Percentiles rank a stretch among this genome's conserved stretches.
phyloP scores from a whole-genome alignment of 1,140 invertebrate genomes.

The Nixonia krombeini region DNA sequence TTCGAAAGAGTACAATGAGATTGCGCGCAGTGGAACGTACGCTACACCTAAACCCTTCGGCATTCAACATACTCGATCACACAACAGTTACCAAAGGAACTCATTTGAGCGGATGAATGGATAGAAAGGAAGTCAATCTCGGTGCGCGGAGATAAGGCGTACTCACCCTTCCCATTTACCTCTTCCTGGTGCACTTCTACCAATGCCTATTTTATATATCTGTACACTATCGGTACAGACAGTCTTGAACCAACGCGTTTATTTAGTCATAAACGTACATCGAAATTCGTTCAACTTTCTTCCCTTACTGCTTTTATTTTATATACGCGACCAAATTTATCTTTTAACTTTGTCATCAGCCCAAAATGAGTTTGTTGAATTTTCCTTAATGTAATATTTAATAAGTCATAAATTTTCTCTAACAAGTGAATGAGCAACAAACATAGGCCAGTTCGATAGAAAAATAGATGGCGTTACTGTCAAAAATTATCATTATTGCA shows the following conservation, averaged over 20 bases:
- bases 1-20: constrained; percentile 48
- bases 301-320: constrained; percentile 29
- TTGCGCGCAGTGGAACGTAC: constrained; percentile 47
- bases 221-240: constrained; percentile 42
- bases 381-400: too few relatives aligned
- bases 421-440: too few relatives aligned
- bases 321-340: neutral
- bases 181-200: constrained; percentile 41
- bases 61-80: constrained; percentile 72
- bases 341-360: too few relatives aligned
- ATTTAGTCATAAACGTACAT: constrained; percentile 38
- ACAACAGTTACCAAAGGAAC: constrained; percentile 73
- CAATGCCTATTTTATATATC: constrained; percentile 46
- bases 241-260: constrained; percentile 38
- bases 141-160: constrained; percentile 69
- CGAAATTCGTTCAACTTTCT: constrained; percentile 18
- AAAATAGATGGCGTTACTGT: too few relatives aligned
- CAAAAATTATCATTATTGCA: too few relatives aligned
- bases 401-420: too few relatives aligned
- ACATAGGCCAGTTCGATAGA: too few relatives aligned
- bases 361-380: too few relatives aligned
- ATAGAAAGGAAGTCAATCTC: constrained; percentile 73
- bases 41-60: constrained; percentile 65
- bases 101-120: constrained; percentile 73
- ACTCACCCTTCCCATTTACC: constrained; percentile 49